phyloP scores from a whole-genome alignment of 2,113 vertebrate genomes.

The Panthera leo region DNA sequence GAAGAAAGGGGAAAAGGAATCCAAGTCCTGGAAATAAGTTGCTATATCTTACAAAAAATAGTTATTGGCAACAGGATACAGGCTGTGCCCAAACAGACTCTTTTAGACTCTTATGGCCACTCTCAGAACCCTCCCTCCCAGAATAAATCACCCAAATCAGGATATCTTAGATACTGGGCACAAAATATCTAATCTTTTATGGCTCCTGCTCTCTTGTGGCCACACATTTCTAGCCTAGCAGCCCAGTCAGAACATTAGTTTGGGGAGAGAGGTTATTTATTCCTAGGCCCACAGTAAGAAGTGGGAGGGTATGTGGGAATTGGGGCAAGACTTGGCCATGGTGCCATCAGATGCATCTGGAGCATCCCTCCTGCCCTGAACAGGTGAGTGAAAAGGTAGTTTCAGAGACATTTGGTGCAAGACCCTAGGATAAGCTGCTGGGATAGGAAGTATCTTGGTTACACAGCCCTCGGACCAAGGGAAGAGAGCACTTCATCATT shows the following conservation, averaged over 20 bases:
- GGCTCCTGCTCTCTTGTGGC: neutral
- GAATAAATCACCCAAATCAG: neutral
- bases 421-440: neutral
- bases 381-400: neutral
- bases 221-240: neutral
- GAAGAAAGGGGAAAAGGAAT: neutral
- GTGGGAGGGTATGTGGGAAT: neutral
- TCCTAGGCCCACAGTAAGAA: neutral
- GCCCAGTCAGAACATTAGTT: neutral
- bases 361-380: neutral
- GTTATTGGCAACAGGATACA: neutral
- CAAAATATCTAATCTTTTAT: neutral
- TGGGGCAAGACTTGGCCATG: accelerated
- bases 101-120: neutral
- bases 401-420: neutral
- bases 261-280: neutral
- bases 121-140: neutral
- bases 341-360: neutral
- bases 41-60: neutral
- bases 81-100: neutral
- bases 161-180: neutral
- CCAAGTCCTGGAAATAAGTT: neutral
- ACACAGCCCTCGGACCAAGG: neutral
- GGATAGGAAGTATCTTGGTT: neutral
- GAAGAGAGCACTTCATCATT: neutral